Evolutionary conservation across 2,113 vertebrate genomes (phyloP).

Genomic region (Mastomys natalensis): DNA sequence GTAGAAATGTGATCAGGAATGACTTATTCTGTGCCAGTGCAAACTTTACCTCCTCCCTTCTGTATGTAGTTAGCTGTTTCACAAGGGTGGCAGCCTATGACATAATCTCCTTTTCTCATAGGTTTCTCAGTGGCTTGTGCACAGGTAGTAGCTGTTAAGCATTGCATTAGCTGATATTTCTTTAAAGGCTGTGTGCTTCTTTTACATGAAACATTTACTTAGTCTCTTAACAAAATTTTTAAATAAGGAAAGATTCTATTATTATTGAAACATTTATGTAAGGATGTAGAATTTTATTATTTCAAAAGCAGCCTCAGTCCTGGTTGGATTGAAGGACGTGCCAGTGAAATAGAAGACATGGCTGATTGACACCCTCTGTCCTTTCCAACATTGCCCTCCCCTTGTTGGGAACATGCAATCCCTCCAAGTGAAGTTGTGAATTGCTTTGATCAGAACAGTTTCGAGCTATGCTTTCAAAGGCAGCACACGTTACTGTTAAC

Average conservation of each 20-base stretch:
- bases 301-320: background rate
- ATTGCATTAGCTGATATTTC: background rate
- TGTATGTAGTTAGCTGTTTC: background rate
- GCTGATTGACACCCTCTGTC: background rate
- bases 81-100: background rate
- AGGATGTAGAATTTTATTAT: background rate
- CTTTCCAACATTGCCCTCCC: background rate
- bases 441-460: background rate
- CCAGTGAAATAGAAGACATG: background rate
- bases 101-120: background rate
- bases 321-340: background rate
- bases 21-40: background rate
- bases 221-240: background rate
- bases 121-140: background rate
- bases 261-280: background rate
- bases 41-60: background rate
- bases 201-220: background rate
- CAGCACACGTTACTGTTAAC: background rate
- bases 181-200: background rate
- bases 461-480: background rate
- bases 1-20: background rate
- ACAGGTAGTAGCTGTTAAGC: background rate
- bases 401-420: background rate
- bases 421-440: background rate
- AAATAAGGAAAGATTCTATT: background rate